Base-by-base conservation (phyloP, 1,140 invertebrate species). In the Carposina sasakii region DNA sequence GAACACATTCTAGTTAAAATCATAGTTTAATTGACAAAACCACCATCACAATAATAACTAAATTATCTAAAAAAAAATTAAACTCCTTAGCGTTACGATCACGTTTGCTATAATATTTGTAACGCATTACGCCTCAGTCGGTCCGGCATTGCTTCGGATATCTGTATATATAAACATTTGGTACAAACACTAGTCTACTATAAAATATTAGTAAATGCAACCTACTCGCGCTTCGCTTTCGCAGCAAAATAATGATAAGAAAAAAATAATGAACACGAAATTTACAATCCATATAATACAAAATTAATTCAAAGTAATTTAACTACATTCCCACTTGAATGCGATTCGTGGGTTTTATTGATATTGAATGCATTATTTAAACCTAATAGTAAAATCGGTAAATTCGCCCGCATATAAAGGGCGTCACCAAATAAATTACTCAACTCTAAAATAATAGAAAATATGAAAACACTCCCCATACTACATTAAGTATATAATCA, bases 181-280 rank as follows among this genome's bases (percentile, higher is more conserved):
- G 75, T 81, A 81, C 66, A 76, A 77, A 76, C 69, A 65, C 70
- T 81, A 81, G 36, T 59, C 73, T 76, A 78, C 59, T 52, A 75
- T 79, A 76, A 79, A 74, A 83, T 65, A 82, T 83, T 81, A 81
- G 79, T 83, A 83, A 83, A 83, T 83, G 79, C 79, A 83, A 70
- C 61, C 71, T 76, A 76, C 67, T 71, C 64, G 56, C 69, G 56
- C 69, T 67, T 60, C 55, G 48, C 48, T 57, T 49, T 48, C 31
- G 43, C 67, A 57, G 66, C 65, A 66, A 61, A 71, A 64, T 43
- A 52, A 63, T 57, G 16, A 40, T 42, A 31, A 40, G 37, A 49
- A 42, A 34, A 49, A 49, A 60, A 56, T 40, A 60, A 48, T 41
- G 45, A 62, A 51, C 49, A 30, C 57, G 37, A 67, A 64, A 68